Conservation (phyloP, 2,888 invertebrate genomes). For the Pheosia tremula region DNA sequence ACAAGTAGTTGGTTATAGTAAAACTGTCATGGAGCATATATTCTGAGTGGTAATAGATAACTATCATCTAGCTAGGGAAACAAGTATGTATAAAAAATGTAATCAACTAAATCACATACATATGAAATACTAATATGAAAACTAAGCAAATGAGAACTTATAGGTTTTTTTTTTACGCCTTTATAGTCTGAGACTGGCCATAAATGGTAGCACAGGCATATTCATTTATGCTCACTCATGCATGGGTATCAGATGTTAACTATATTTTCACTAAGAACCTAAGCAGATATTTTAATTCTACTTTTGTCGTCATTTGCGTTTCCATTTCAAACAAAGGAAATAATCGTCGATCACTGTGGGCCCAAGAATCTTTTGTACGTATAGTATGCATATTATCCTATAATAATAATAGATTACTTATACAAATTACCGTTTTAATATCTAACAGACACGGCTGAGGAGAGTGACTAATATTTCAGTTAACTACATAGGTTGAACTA, state of each 20-base stretch:
- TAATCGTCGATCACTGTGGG: too few relatives aligned
- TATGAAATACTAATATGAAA: not conserved
- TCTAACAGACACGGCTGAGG: too few relatives aligned
- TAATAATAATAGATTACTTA: too few relatives aligned
- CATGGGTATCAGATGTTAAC: conserved; percentile 4
- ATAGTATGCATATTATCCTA: too few relatives aligned
- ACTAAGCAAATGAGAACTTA: not conserved
- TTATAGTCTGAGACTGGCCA: not conserved
- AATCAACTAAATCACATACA: too few relatives aligned
- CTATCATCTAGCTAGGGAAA: too few relatives aligned
- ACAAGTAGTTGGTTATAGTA: too few relatives aligned
- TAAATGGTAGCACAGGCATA: conserved; percentile 3
- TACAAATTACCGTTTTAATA: too few relatives aligned
- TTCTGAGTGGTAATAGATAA: too few relatives aligned
- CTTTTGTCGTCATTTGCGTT: not conserved
- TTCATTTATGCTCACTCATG: not conserved
- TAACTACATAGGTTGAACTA: not conserved
- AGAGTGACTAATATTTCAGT: not conserved
- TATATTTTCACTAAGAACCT: not conserved
- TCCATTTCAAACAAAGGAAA: not conserved
- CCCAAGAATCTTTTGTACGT: too few relatives aligned
- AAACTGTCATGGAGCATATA: too few relatives aligned
- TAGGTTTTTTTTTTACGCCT: not conserved
- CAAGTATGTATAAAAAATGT: too few relatives aligned
- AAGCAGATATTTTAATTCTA: not conserved